Conservation (phyloP, 2,113 vertebrate species). For the Pica pica region DNA sequence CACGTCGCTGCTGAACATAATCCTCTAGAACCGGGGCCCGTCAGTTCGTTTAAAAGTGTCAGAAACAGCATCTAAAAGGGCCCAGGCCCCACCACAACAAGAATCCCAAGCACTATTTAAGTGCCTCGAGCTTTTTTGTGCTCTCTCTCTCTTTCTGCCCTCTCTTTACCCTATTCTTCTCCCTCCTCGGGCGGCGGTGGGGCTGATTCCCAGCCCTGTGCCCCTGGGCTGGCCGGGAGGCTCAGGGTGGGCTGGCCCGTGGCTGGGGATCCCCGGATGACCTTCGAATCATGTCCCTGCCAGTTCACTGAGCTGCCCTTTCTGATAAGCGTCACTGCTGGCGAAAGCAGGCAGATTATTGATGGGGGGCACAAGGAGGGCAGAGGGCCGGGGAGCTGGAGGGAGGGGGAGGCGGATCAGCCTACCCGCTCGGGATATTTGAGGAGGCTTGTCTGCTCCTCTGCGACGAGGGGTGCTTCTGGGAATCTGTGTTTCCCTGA, state of each 20-base stretch:
- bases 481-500: background rate
- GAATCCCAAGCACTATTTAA: background rate
- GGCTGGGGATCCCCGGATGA: conserved; percentile 7
- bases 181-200: background rate
- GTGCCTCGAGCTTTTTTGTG: background rate
- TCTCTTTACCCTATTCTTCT: conserved; percentile 33
- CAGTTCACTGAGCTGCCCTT: conserved; percentile 60
- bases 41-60: conserved; percentile 5
- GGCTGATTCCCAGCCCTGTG: background rate
- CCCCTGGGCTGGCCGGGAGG: background rate
- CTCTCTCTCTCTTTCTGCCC: conserved; percentile 1
- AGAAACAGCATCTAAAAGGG: background rate
- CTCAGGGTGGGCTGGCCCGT: background rate
- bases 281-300: background rate
- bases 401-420: background rate
- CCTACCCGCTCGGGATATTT: fast-evolving
- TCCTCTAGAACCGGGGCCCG: background rate
- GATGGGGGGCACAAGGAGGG: background rate
- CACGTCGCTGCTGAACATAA: conserved; percentile 27
- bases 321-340: conserved; percentile 7
- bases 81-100: background rate
- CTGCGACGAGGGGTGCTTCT: background rate
- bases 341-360: conserved; percentile 1
- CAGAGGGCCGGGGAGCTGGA: fast-evolving
- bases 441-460: background rate